Base-by-base conservation (phyloP, 2,888 invertebrate species). In the Microplitis deprimator region DNA sequence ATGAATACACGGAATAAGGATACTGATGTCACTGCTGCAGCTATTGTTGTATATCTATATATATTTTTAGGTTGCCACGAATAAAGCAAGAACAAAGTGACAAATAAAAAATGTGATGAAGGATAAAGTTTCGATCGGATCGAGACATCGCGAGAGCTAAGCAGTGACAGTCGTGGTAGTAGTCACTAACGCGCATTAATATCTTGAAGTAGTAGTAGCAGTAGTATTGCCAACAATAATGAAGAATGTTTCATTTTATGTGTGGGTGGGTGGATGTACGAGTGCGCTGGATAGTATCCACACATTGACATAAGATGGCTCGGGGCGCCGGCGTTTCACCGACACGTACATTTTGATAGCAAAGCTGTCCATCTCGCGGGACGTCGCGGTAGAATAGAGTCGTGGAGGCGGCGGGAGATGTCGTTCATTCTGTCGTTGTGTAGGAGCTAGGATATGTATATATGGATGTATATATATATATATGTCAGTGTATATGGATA, bases 341-440 rank as follows among this genome's bases (percentile, higher is more conserved):
- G 78, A 75, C 76, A 61, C 75, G 72, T 68, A 79, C 77, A 81
- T 81, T 81, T 82, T 77, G 77, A 79, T 77, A 79, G 81, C 73
- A 71, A 73, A 81, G 82, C 85, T 85, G 87, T 86, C 87, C 87
- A 85, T 87, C 87, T 86, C 85, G 83, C 85, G 82, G 84, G 83
- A 86, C 85, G 85, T 85, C 86, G 84, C 73, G 85, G 83, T 83
- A 84, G 85, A 86, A 85, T 85, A 82, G 84, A 85, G 84, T 85
- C 82, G 85, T 83, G 84, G 84, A 85, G 85, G 75, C 81, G 85
- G 80, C 65, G 72, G 77, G 79, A 80, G 80, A 81, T 75, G 72
- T 65, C 73, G 65, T 10, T 60, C 72, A 67, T 40, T 40, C 64
- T 82, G 81, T 75, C 78, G 80, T 38, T 73, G 50, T 60, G 39